These are phyloP conservation scores for Plectrocnemia conspersa DNA, from an alignment of 1,140 invertebrate genomes.

Conservation along the genomic window DNA sequence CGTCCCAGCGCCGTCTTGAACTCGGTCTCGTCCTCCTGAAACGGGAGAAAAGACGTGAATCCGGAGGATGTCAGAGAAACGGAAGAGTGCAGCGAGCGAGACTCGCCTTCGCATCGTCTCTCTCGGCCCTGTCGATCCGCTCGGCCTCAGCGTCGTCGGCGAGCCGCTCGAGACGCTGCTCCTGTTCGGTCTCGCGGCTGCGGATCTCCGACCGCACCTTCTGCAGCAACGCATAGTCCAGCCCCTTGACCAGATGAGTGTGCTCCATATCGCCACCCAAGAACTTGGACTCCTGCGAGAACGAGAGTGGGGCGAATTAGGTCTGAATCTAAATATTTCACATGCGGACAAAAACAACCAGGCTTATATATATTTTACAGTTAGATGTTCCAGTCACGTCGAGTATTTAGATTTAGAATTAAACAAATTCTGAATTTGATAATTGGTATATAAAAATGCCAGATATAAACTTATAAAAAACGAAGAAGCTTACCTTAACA, in stretches of 20 bases:
- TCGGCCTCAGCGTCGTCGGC: constrained; percentile 56
- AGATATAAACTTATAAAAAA: too few relatives aligned
- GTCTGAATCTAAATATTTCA: too few relatives aligned
- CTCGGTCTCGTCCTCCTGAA: constrained; percentile 68
- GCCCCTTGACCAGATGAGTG: constrained; percentile 99
- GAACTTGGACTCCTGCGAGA: constrained; percentile 87
- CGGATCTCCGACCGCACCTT: constrained; percentile 87
- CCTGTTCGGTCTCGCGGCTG: constrained; percentile 75
- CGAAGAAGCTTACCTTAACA: too few relatives aligned
- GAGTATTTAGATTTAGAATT: too few relatives aligned
- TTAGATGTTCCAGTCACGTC: too few relatives aligned
- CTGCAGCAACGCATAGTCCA: constrained; percentile 98
- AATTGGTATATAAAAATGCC: too few relatives aligned
- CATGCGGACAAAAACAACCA: too few relatives aligned
- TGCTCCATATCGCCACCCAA: constrained; percentile 99
- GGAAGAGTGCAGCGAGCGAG: background rate
- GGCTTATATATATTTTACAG: too few relatives aligned
- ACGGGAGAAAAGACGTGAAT: constrained; percentile 20
- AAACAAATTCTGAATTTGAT: constrained; percentile 2
- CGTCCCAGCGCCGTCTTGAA: constrained; percentile 76
- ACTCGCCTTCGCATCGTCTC: constrained; percentile 55
- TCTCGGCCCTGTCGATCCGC: constrained; percentile 55
- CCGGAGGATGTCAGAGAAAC: background rate
- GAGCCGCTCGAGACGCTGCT: constrained; percentile 75
- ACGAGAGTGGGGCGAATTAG: too few relatives aligned